Percentiles rank a stretch among this genome's conserved stretches.
Evolutionary conservation across 2,113 vertebrate genomes (phyloP).

Genomic region (Neomonachus schauinslandi): DNA sequence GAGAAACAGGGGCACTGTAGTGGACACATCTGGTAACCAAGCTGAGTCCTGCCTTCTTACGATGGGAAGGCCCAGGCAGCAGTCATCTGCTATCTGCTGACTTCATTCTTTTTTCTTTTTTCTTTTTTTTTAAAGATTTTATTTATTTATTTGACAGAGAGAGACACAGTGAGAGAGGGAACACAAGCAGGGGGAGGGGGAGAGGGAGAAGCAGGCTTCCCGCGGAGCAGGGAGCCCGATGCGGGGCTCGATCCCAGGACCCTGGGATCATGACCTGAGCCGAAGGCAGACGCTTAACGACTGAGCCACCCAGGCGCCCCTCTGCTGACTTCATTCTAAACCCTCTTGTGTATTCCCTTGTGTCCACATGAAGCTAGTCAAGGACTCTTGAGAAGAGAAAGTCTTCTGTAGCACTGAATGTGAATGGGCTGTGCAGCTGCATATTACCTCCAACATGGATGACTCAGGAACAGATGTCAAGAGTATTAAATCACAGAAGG

Average conservation of each 20-base stretch:
- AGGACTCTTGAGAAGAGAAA: not conserved
- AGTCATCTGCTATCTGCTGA: not conserved
- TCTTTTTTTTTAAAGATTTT: too few relatives aligned
- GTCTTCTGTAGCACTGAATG: not conserved
- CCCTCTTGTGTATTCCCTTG: not conserved
- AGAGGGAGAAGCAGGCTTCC: too few relatives aligned
- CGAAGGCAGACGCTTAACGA: too few relatives aligned
- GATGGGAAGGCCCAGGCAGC: not conserved
- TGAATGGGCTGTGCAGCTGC: not conserved
- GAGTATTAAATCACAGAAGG: not conserved
- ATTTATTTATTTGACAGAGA: too few relatives aligned
- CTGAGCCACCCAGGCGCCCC: too few relatives aligned
- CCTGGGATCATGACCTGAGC: too few relatives aligned
- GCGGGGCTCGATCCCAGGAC: too few relatives aligned
- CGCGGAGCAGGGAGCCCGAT: too few relatives aligned
- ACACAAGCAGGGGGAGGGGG: too few relatives aligned
- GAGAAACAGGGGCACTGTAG: not conserved
- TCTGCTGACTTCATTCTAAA: not conserved
- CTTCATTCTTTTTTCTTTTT: too few relatives aligned
- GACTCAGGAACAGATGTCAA: not conserved
- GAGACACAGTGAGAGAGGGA: too few relatives aligned
- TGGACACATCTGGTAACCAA: not conserved
- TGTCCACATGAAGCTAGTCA: not conserved
- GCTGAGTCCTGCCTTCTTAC: not conserved
- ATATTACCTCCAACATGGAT: not conserved